Evolutionary conservation across 2,888 invertebrate species (phyloP).

Genomic region (Sympetrum striolatum): DNA sequence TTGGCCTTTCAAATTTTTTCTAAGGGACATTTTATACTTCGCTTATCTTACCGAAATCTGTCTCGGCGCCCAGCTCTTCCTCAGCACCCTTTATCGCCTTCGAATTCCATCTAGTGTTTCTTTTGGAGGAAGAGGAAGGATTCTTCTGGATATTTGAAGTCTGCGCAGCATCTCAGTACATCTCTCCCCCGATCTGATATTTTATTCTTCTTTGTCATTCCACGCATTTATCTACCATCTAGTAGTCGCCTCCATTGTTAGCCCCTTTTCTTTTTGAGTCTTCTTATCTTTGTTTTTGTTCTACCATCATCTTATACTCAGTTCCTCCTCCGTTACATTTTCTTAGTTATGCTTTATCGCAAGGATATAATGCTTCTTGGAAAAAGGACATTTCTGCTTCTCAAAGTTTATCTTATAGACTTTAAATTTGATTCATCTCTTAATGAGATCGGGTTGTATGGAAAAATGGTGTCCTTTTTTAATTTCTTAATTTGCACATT

Average conservation of each 20-base stretch:
- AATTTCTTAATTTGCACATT: too few relatives aligned
- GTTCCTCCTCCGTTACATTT: background rate
- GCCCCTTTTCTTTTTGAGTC: background rate
- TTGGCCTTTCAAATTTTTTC: too few relatives aligned
- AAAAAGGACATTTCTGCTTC: background rate
- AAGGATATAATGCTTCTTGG: background rate
- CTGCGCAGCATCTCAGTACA: background rate
- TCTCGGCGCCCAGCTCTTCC: background rate
- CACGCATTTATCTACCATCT: background rate
- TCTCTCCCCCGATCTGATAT: too few relatives aligned
- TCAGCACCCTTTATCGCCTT: background rate
- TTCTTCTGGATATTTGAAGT: background rate
- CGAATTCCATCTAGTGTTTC: background rate
- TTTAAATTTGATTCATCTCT: background rate
- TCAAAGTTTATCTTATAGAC: background rate
- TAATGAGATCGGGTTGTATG: background rate
- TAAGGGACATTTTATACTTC: background rate
- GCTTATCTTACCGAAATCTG: background rate
- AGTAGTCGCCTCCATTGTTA: background rate
- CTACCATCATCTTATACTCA: background rate
- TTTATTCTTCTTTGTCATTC: background rate
- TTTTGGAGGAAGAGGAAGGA: background rate
- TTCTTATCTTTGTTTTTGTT: background rate
- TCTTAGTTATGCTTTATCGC: background rate
- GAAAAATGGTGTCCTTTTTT: background rate